These are phyloP conservation scores for Argyresthia albistria DNA, from an alignment of 2,888 invertebrate genomes.

Conservation along the genomic window DNA sequence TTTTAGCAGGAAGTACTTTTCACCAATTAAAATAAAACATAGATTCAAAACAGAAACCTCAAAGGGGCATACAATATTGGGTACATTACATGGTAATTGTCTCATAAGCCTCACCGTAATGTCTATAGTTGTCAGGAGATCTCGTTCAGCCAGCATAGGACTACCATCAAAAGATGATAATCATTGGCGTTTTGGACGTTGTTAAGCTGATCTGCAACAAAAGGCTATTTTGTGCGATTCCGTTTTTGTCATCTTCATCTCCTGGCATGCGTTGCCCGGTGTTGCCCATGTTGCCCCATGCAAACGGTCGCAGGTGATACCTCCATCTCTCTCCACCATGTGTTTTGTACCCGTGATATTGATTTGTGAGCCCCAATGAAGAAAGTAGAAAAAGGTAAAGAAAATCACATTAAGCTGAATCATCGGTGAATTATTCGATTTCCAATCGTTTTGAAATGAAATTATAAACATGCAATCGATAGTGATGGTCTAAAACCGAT, in stretches of 20 bases:
- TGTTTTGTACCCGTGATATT: neutral
- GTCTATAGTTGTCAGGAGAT: neutral
- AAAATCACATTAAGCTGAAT: neutral
- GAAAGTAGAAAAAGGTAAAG: neutral
- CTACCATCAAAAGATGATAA: conserved; percentile 72
- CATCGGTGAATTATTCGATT: too few relatives aligned
- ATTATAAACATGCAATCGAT: too few relatives aligned
- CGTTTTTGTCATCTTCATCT: conserved; percentile 2
- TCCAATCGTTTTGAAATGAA: too few relatives aligned
- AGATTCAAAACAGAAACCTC: conserved; percentile 6
- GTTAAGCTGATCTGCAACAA: conserved; percentile 72
- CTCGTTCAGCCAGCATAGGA: conserved; percentile 24
- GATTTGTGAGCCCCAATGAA: neutral
- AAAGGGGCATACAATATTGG: conserved; percentile 5
- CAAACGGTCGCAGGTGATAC: conserved; percentile 15
- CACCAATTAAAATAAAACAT: conserved; percentile 6
- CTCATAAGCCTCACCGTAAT: conserved; percentile 1
- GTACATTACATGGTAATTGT: neutral
- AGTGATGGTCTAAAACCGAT: neutral
- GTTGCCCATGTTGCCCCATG: conserved; percentile 51
- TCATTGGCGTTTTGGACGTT: conserved; percentile 72
- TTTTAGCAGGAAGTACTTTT: too few relatives aligned
- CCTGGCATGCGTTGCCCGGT: conserved; percentile 15
- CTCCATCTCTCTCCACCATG: neutral
- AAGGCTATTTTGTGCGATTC: conserved; percentile 64